A percentile compares a stretch with the other conserved stretches of the same genome.
These are phyloP conservation scores for Chlorodrepanis virens DNA, from an alignment of 2,113 vertebrate species.

Conservation along the genomic window DNA sequence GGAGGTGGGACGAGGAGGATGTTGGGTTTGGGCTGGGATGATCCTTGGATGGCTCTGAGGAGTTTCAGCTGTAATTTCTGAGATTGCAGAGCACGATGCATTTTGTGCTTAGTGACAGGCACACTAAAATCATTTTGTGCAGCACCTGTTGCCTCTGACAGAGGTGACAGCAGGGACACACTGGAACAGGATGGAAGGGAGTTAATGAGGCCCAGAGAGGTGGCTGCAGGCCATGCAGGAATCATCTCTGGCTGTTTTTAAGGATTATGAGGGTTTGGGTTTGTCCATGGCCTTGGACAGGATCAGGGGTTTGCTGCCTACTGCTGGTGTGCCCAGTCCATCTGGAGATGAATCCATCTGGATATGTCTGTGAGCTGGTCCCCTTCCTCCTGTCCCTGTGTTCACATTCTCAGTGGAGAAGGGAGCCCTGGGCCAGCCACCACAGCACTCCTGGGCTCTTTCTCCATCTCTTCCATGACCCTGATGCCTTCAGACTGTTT, in stretches of 20 bases:
- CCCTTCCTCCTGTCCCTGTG: not conserved
- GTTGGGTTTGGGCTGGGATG: not conserved
- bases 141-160: not conserved
- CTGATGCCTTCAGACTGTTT: not conserved
- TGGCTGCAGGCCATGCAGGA: not conserved
- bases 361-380: not conserved
- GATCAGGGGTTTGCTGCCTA: not conserved
- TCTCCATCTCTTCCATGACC: not conserved
- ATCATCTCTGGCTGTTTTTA: not conserved
- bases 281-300: not conserved
- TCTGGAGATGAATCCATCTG: not conserved
- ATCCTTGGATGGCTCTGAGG: not conserved
- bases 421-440: not conserved
- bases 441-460: not conserved
- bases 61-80: not conserved
- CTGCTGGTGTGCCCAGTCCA: not conserved
- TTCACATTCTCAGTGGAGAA: not conserved
- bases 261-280: not conserved
- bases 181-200: not conserved
- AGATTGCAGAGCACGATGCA: accelerated
- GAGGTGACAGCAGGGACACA: not conserved
- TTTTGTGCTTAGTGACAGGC: not conserved
- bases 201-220: not conserved
- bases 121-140: not conserved
- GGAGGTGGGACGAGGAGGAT: not conserved